phyloP scores from a whole-genome alignment of 1,140 invertebrate species.

The Zaprionus tsacasi region DNA sequence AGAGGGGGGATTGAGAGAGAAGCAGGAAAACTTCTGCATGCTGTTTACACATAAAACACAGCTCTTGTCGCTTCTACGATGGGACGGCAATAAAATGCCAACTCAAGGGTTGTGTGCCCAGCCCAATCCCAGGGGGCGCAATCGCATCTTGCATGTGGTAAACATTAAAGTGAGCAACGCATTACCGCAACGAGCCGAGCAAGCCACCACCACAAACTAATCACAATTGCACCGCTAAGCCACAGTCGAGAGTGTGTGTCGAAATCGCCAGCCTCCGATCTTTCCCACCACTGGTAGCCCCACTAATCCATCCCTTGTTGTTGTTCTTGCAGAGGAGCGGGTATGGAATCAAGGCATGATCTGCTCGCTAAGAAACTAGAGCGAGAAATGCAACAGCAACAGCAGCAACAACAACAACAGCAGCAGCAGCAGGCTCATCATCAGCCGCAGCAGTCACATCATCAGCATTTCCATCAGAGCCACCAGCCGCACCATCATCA shows the following conservation, averaged over 20 bases:
- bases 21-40: constrained; percentile 37
- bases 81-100: constrained; percentile 33
- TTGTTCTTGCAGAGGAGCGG: constrained; percentile 82
- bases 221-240: constrained; percentile 28
- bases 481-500: constrained; percentile 67
- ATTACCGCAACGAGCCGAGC: neutral
- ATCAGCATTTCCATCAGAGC: constrained; percentile 67
- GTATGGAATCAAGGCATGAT: constrained; percentile 84
- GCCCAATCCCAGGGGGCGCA: neutral
- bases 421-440: constrained; percentile 68
- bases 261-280: neutral
- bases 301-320: constrained; percentile 16
- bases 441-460: constrained; percentile 62
- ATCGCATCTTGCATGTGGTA: constrained; percentile 8
- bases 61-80: constrained; percentile 24
- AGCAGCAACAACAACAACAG: constrained; percentile 69
- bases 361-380: constrained; percentile 83
- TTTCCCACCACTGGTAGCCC: neutral
- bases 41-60: constrained; percentile 47
- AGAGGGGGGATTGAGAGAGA: neutral
- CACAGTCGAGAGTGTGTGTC: constrained; percentile 13
- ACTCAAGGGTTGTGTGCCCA: constrained; percentile 15
- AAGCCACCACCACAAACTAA: constrained; percentile 9
- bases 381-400: constrained; percentile 76
- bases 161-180: constrained; percentile 5